Evolutionary conservation across 2,113 vertebrate species (phyloP).

Genomic region (Syrmaticus mikado): DNA sequence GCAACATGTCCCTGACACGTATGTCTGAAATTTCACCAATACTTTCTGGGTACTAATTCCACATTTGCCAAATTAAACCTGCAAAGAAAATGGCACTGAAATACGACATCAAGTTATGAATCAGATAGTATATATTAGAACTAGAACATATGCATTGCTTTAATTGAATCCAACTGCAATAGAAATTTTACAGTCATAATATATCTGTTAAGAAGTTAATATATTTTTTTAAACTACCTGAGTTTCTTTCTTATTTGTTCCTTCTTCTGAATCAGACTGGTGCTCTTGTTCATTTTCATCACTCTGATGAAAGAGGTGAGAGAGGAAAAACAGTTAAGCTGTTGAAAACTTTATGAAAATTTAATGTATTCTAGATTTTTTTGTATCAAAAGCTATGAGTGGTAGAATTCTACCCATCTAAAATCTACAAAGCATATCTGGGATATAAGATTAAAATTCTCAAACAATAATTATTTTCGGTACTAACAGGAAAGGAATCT

Average conservation of each 20-base stretch:
- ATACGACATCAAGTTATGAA: not conserved
- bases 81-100: not conserved
- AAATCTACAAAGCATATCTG: not conserved
- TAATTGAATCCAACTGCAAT: not conserved
- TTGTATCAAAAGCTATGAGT: not conserved
- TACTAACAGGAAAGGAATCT: not conserved
- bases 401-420: not conserved
- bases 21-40: not conserved
- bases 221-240: conserved; percentile 80
- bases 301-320: conserved; percentile 79
- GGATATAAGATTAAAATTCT: not conserved
- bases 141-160: not conserved
- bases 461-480: not conserved
- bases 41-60: not conserved
- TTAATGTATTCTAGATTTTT: not conserved
- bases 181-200: not conserved
- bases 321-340: not conserved
- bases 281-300: conserved; percentile 96
- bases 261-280: conserved; percentile 92
- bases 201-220: not conserved
- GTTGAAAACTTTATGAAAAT: not conserved
- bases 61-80: not conserved
- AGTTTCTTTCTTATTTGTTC: conserved; percentile 89
- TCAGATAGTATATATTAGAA: not conserved
- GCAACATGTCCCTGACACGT: not conserved